Evolutionary conservation across 2,888 invertebrate species (phyloP).

Genomic region (Pterostichus madidus): DNA sequence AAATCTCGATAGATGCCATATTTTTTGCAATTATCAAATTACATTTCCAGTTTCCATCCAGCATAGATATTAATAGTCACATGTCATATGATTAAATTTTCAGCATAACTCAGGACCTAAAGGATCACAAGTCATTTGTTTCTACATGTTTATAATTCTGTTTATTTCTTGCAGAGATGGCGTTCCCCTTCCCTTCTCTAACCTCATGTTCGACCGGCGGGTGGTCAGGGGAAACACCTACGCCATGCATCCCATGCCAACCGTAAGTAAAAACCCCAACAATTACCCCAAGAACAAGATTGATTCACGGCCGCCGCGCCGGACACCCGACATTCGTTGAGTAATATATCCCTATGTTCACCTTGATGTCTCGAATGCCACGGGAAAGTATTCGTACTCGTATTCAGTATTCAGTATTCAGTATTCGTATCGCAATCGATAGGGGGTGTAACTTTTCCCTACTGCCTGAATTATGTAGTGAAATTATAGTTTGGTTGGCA

Average conservation of each 20-base stretch:
- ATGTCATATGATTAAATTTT: no score
- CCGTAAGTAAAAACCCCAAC: constrained; percentile 71
- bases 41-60: no score
- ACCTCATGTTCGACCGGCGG: constrained; percentile 94
- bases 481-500: constrained; percentile 60
- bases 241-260: constrained; percentile 77
- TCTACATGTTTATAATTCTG: not conserved
- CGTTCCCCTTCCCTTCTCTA: constrained; percentile 82
- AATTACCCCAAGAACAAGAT: constrained; percentile 28
- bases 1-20: no score
- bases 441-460: constrained; percentile 54
- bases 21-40: no score
- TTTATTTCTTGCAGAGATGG: constrained; percentile 77
- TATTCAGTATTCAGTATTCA: constrained; percentile 1
- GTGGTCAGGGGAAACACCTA: constrained; percentile 92
- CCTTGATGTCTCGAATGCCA: constrained; percentile 55
- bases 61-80: no score
- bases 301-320: constrained; percentile 38
- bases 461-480: constrained; percentile 60
- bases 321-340: not conserved
- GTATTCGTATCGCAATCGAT: constrained; percentile 41
- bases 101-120: no score
- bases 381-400: constrained; percentile 14
- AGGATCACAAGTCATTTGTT: not conserved
- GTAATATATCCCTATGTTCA: constrained; percentile 36